A percentile compares a stretch with the other conserved stretches of the same genome.
phyloP scores from a whole-genome alignment of 2,113 vertebrate species.

The Dolichotis patagonum region DNA sequence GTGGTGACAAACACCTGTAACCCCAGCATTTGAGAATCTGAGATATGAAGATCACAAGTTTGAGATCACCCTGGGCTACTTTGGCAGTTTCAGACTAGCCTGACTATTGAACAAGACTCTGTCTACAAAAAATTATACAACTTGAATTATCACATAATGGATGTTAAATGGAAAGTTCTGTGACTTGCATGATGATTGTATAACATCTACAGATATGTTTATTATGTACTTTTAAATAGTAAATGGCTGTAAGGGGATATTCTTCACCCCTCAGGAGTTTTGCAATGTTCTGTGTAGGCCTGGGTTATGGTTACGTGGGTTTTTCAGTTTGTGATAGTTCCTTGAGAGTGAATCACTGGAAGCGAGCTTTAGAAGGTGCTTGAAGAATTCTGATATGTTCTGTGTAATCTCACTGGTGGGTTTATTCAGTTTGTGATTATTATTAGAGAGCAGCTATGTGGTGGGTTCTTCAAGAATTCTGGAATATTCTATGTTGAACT shows the following conservation, averaged over 20 bases:
- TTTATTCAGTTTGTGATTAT: background rate
- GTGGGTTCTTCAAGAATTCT: background rate
- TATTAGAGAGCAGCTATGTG: background rate
- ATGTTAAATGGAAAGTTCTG: conserved; percentile 26
- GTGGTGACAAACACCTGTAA: background rate
- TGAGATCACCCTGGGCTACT: background rate
- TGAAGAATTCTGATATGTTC: background rate
- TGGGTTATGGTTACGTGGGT: background rate
- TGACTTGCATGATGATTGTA: background rate
- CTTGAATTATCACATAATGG: conserved; percentile 30
- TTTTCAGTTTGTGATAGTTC: conserved; percentile 14
- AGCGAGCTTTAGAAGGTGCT: background rate
- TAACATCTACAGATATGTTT: background rate
- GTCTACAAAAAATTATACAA: background rate
- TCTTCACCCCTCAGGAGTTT: background rate
- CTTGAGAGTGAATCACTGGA: background rate
- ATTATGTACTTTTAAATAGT: background rate
- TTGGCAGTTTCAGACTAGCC: background rate
- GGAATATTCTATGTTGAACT: conserved; percentile 1
- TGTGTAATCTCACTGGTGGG: background rate
- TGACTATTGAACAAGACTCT: background rate
- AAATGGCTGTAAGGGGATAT: background rate
- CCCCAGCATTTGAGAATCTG: background rate
- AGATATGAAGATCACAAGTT: background rate
- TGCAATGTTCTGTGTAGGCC: conserved; percentile 40